Evolutionary conservation across 2,113 vertebrate species (phyloP).

Genomic region (Phodopus roborovskii): DNA sequence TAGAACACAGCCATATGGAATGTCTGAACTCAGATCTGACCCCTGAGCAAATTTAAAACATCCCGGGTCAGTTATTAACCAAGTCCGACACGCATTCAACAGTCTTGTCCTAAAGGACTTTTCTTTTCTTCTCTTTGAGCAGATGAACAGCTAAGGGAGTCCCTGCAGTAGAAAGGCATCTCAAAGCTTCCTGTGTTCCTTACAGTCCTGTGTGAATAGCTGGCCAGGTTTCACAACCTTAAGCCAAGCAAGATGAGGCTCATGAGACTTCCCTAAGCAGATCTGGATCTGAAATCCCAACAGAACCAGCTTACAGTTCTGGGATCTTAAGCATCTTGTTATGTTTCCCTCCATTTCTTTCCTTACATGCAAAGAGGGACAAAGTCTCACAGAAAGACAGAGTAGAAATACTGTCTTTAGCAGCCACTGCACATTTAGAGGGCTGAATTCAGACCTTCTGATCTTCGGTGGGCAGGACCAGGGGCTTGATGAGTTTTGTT

Average conservation of each 20-base stretch:
- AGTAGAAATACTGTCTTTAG: constrained; percentile 47
- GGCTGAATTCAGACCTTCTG: not conserved
- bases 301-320: not conserved
- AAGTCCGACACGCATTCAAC: not conserved
- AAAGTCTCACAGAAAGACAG: not conserved
- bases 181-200: not conserved
- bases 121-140: constrained; percentile 30
- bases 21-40: not conserved
- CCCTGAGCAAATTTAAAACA: constrained; percentile 26
- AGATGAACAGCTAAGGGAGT: not conserved
- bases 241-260: not conserved
- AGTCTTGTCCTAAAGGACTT: not conserved
- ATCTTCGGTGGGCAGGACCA: not conserved
- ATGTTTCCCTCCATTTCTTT: constrained; percentile 2
- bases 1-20: not conserved
- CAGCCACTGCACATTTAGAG: not conserved
- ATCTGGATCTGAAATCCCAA: not conserved
- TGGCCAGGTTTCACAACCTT: not conserved
- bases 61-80: not conserved
- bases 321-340: not conserved
- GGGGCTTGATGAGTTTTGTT: constrained; percentile 12
- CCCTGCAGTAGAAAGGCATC: not conserved
- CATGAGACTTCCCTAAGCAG: not conserved
- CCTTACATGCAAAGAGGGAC: not conserved
- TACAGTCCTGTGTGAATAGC: not conserved